Percentiles rank a stretch among this genome's conserved stretches.
Evolutionary conservation across 92 coral and sea anemone species (phyloP).

Genomic region (Palythoa grandis): DNA sequence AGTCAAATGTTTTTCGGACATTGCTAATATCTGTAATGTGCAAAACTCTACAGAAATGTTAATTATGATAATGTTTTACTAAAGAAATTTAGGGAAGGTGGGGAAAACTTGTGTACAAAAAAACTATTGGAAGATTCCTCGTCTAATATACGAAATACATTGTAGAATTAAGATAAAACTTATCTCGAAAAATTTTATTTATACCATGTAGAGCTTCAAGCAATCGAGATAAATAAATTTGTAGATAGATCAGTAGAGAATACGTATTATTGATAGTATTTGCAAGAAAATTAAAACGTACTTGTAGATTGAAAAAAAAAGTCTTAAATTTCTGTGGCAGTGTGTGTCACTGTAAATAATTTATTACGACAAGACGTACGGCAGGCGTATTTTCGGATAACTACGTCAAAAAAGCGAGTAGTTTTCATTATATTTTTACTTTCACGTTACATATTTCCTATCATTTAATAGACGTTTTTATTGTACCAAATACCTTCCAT

Average conservation of each 20-base stretch:
- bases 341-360: conserved; percentile 62
- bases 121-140: conserved; percentile 2
- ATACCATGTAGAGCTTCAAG: conserved; percentile 45
- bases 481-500: conserved; percentile 75
- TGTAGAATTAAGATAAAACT: conserved; percentile 8
- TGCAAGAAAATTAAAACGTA: conserved; percentile 35
- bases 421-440: conserved; percentile 84
- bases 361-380: conserved; percentile 54
- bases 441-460: conserved; percentile 73
- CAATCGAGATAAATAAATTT: conserved; percentile 38
- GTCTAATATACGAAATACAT: conserved; percentile 9
- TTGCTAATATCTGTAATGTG: not conserved
- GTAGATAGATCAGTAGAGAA: conserved; percentile 42
- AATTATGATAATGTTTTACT: conserved; percentile 8
- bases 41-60: not conserved
- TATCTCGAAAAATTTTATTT: conserved; percentile 43
- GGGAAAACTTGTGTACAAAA: conserved; percentile 27
- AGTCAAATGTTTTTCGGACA: not conserved
- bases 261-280: conserved; percentile 42
- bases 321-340: conserved; percentile 50
- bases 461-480: conserved; percentile 91
- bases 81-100: conserved; percentile 7
- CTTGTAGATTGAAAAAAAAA: conserved; percentile 22
- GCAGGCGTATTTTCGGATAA: conserved; percentile 72
- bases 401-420: conserved; percentile 55